Evolutionary conservation across 2,888 invertebrate species (phyloP), one percentile per base, ranked within the genome.

Genomic region (Timandra comae): DNA sequence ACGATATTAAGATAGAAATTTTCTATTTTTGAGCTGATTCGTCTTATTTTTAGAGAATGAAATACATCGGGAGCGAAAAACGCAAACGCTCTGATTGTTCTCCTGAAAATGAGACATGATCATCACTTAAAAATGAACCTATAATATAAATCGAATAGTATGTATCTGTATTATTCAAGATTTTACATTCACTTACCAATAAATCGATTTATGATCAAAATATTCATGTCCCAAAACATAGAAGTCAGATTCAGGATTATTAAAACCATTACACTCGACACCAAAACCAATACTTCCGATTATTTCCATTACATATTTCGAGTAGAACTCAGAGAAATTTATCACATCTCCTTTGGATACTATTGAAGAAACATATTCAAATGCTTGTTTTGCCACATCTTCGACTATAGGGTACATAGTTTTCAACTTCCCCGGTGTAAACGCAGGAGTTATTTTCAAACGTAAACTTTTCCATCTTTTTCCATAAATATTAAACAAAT

Each of bases 351-450:
- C 57, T 0, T 72, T 71, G 0, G 61, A 35, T 34, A 75, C 38
- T 37, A 57, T 24, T 28, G 59, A 32, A 11, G 76, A 63, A 4
- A 87, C 69, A 33, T 87, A 80, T 3, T 64, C 54, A 1, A 82
- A 58, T 46, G 90, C 79, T 34, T 87, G 79, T 7, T 81, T 64
- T 0, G 88, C 88, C 34, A 90, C 88, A 20, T 86, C 73, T 23
- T 88, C 79, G 7, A 91, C 86, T 0, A 88, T 84, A 0, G 77
- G 76, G 48, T 89, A 90, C 89, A 91, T 90, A 1, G 70, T 82
- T 60, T 89, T 91, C 28, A 92, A 64, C 64, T 91, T 91, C 4
- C 89, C 90, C 0, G 91, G 87, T 0, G 91, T 88, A 56, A 91
- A 93, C 0, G 89, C 87, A 0, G 91, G 90, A 1, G 91, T 87